A percentile compares a stretch with the other conserved stretches of the same genome.
phyloP scores from a whole-genome alignment of 2,797 vertebrate genomes.

The Falco biarmicus region DNA sequence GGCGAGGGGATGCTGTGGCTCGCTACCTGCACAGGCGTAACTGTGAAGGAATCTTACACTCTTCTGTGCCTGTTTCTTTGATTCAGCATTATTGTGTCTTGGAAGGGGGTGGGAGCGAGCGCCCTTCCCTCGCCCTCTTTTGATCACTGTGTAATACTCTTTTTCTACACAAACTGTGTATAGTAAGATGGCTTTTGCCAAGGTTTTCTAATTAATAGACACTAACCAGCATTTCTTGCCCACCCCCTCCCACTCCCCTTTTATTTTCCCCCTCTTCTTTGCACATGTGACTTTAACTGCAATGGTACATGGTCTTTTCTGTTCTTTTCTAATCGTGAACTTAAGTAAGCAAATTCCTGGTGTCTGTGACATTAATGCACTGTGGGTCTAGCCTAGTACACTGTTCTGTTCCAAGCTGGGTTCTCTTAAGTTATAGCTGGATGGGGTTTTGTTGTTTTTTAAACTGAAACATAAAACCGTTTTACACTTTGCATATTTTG shows the following conservation, averaged over 20 bases:
- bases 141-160: slow-evolving; percentile 49
- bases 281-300: slow-evolving; percentile 33
- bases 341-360: slow-evolving; percentile 43
- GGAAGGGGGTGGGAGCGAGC: background rate
- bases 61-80: slow-evolving; percentile 64
- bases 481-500: slow-evolving; percentile 76
- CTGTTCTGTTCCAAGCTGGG: slow-evolving; percentile 60
- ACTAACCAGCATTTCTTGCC: slow-evolving; percentile 46
- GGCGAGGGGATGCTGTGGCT: background rate
- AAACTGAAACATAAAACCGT: slow-evolving; percentile 65
- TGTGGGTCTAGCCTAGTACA: slow-evolving; percentile 59
- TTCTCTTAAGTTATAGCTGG: slow-evolving; percentile 63
- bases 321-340: slow-evolving; percentile 34
- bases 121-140: background rate
- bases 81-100: slow-evolving; percentile 33
- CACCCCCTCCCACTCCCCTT: background rate
- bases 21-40: background rate
- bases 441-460: slow-evolving; percentile 67
- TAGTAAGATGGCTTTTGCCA: slow-evolving; percentile 34
- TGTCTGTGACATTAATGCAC: slow-evolving; percentile 54
- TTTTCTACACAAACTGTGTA: slow-evolving; percentile 42
- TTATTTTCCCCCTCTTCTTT: background rate
- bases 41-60: slow-evolving; percentile 58
- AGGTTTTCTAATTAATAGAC: slow-evolving; percentile 47
- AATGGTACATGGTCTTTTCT: slow-evolving; percentile 47